A percentile compares a stretch with the other conserved stretches of the same genome.
Evolutionary conservation across 1,140 invertebrate genomes (phyloP).

Genomic region (Pogonomyrmex barbatus): DNA sequence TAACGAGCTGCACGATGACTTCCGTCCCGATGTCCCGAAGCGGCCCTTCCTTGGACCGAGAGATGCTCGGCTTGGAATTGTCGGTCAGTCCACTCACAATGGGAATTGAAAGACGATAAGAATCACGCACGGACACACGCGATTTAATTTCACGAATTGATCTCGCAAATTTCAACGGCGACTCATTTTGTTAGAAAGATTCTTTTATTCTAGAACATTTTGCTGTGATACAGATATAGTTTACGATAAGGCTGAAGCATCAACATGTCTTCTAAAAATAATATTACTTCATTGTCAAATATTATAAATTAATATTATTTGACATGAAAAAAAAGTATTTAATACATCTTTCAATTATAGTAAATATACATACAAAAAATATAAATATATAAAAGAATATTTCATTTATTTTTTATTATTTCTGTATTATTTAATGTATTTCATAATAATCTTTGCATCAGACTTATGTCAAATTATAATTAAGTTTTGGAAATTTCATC

Average conservation of each 20-base stretch:
- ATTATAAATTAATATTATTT: constrained; percentile 1
- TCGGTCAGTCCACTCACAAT: background rate
- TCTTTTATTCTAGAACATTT: background rate
- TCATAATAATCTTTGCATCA: background rate
- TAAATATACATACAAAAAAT: background rate
- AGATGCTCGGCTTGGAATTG: background rate
- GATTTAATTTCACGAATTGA: constrained; percentile 4
- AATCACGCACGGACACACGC: background rate
- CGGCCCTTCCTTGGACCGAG: background rate
- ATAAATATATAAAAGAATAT: background rate
- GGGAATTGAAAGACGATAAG: constrained; percentile 27
- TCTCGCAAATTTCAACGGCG: background rate
- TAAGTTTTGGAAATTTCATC: background rate
- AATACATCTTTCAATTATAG: background rate
- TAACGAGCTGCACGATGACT: constrained; percentile 1
- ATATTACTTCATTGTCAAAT: background rate
- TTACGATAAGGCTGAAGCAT: background rate
- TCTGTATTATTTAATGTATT: background rate
- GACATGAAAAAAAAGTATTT: background rate
- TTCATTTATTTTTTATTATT: background rate
- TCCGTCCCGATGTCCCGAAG: background rate
- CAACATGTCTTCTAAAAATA: background rate
- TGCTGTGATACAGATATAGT: background rate
- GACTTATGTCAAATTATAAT: background rate
- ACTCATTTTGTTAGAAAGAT: background rate